Conservation (phyloP, 2,888 invertebrate species). For the Polylopha cassiicola region DNA sequence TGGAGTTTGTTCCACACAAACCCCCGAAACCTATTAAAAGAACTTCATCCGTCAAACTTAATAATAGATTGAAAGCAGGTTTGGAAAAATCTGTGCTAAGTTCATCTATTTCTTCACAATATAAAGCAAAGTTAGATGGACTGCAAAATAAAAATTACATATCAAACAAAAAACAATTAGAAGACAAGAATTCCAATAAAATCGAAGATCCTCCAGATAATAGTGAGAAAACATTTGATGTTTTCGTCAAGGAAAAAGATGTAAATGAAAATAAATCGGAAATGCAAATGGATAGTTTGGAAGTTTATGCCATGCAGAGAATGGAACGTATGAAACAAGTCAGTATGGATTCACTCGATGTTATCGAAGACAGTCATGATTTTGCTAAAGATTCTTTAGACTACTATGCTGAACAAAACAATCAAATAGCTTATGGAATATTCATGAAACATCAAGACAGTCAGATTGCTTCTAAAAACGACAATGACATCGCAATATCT, state of each 20-base stretch:
- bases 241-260: conserved; percentile 79
- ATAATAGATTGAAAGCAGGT: conserved; percentile 68
- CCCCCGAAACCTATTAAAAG: conserved; percentile 84
- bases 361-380: conserved; percentile 58
- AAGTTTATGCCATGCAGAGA: conserved; percentile 70
- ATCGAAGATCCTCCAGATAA: conserved; percentile 53
- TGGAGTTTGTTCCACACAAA: conserved; percentile 82
- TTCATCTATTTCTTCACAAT: conserved; percentile 69
- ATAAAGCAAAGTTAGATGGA: conserved; percentile 71
- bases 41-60: conserved; percentile 80
- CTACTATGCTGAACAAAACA: conserved; percentile 68
- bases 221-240: conserved; percentile 76
- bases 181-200: conserved; percentile 60
- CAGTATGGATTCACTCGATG: conserved; percentile 72
- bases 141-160: conserved; percentile 66
- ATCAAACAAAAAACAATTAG: conserved; percentile 46
- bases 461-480: conserved; percentile 47
- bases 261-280: conserved; percentile 77
- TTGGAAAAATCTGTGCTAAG: conserved; percentile 61
- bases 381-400: conserved; percentile 71
- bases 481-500: conserved; percentile 37
- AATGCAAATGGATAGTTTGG: conserved; percentile 79
- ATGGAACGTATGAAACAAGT: conserved; percentile 64
- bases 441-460: conserved; percentile 56
- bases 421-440: conserved; percentile 47